These are phyloP conservation scores for Cynopterus brachyotis DNA, from an alignment of 2,113 vertebrate species.

Conservation along the genomic window DNA sequence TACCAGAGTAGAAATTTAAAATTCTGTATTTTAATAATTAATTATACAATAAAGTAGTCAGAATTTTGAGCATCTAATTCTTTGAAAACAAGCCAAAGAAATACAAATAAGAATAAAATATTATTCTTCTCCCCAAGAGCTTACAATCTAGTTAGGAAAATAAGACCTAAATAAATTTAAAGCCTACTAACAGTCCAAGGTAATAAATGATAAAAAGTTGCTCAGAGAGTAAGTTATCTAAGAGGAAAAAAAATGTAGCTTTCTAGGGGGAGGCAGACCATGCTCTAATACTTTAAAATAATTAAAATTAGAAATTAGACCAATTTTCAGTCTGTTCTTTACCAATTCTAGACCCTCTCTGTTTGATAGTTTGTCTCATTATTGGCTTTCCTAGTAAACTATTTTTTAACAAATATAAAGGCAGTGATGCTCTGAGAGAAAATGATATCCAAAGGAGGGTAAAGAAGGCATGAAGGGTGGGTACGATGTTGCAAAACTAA, in stretches of 20 bases:
- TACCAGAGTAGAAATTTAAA: neutral
- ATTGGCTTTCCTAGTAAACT: neutral
- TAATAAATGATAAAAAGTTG: neutral
- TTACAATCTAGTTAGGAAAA: neutral
- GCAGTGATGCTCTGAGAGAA: neutral
- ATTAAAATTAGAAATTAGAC: neutral
- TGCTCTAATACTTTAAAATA: neutral
- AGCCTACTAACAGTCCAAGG: neutral
- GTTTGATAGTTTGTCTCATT: neutral
- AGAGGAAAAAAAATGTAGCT: neutral
- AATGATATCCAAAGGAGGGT: neutral
- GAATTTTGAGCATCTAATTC: neutral
- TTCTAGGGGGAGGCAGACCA: neutral
- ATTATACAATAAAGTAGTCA: neutral
- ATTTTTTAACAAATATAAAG: neutral
- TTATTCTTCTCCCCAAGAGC: neutral
- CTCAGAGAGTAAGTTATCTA: neutral
- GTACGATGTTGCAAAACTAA: neutral
- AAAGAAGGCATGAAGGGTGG: neutral
- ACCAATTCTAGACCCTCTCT: neutral
- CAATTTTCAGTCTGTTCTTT: neutral
- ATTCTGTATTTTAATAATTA: neutral
- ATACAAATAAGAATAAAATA: neutral
- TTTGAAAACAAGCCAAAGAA: neutral
- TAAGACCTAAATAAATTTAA: neutral